Base-by-base conservation (phyloP, 2,888 invertebrate species). In the Operophtera brumata region DNA sequence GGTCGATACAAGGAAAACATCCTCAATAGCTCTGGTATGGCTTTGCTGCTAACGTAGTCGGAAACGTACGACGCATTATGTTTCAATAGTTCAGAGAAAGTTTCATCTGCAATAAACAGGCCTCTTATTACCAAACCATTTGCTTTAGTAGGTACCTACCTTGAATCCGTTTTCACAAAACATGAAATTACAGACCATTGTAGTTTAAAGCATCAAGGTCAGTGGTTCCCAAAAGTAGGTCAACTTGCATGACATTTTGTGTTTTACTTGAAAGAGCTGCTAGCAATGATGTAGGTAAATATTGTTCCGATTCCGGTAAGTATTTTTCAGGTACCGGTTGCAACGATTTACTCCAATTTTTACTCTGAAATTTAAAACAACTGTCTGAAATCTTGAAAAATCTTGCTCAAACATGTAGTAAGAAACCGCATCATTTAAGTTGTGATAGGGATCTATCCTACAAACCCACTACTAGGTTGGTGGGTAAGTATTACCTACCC, bases 221-320 rank as follows among this genome's bases (percentile, higher is more conserved):
- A n/a, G 93, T 92, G 46, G 94, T 91, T 14, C 95, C 95, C 45
- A 94, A 89, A 49, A 95, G 80, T 41, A 94, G 80, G 26, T 94
- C 93, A 11, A 95, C 91, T 75, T 92, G 91, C 51, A 90, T 79
- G 65, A 87, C 91, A 54, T 88, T 82, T 52, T 92, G 74, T 48
- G 78, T 78, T 49, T 88, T 77, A 43, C 92, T 78, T n/a, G 90
- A 85, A 26, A 94, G 77, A 37, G 92, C 91, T 55, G 81, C 78
- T 30, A 84, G 71, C 32, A 94, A 91, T 56, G 92, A 84, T 53
- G 78, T 69, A 6, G 93, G 92, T 62, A 94, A 82, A 73, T 93
- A 94, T 69, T 92, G 92, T 67, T 93, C 92, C 5, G 90, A 85
- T 57, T 88, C 87, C 40, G 92, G 89, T 57, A 94, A 83, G 77